A percentile compares a stretch with the other conserved stretches of the same genome.
Evolutionary conservation across 2,113 vertebrate genomes (phyloP).

Genomic region (Phalacrocorax pelagicus): DNA sequence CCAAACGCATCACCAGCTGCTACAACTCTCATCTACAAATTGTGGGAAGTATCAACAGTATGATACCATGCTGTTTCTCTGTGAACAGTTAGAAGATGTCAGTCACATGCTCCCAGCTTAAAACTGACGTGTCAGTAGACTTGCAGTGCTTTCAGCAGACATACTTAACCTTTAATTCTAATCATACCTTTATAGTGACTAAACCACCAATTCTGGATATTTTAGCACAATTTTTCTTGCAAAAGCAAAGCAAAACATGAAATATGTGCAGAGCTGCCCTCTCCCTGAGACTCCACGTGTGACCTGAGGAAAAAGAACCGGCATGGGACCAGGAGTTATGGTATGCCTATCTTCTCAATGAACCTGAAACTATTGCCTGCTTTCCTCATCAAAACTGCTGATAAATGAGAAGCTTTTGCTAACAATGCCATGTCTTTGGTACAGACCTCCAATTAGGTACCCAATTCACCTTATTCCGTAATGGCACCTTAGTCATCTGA

Average conservation of each 20-base stretch:
- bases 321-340: not conserved
- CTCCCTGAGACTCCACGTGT: not conserved
- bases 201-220: not conserved
- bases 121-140: not conserved
- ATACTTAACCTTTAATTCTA: not conserved
- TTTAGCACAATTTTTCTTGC: not conserved
- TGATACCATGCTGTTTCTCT: not conserved
- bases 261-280: not conserved
- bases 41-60: not conserved
- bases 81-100: not conserved
- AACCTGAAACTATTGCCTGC: not conserved
- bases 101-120: not conserved
- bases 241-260: not conserved
- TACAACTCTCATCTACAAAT: not conserved
- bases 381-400: not conserved
- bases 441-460: not conserved
- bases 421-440: fast-evolving
- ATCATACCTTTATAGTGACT: not conserved
- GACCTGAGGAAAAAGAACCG: not conserved
- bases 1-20: not conserved
- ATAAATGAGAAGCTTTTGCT: not conserved
- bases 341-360: not conserved
- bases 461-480: not conserved
- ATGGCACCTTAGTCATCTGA: not conserved
- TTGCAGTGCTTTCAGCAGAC: not conserved